Conservation (phyloP, 2,797 vertebrate species). For the Sternarchorhynchus goeldii region DNA sequence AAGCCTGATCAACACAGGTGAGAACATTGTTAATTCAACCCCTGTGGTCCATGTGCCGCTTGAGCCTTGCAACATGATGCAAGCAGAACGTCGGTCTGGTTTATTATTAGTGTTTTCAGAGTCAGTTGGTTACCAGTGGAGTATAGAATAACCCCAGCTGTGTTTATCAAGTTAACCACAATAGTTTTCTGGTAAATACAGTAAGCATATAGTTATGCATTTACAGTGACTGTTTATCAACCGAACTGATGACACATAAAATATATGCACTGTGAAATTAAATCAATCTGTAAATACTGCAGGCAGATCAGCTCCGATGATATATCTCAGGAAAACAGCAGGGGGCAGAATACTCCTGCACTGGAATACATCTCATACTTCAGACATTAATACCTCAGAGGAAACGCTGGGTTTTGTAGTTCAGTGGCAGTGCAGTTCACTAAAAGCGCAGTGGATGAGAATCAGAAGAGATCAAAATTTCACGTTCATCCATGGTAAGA, state of each 20-base stretch:
- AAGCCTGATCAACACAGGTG: conserved; percentile 64
- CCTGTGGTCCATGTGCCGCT: no score
- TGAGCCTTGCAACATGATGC: no score
- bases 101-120: no score
- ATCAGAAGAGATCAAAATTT: conserved; percentile 57
- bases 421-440: conserved; percentile 70
- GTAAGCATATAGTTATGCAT: neutral
- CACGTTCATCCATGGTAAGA: conserved; percentile 72
- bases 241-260: neutral
- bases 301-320: conserved; percentile 67
- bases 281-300: neutral
- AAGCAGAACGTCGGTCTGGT: no score
- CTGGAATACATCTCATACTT: conserved; percentile 59
- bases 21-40: conserved; percentile 34
- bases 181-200: no score
- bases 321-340: conserved; percentile 51
- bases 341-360: conserved; percentile 55
- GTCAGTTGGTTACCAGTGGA: no score
- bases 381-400: neutral
- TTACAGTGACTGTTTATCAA: neutral
- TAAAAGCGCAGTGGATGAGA: conserved; percentile 69
- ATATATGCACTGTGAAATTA: neutral
- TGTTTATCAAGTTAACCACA: no score
- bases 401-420: conserved; percentile 70
- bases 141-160: no score